Conservation (phyloP, 1,140 invertebrate species). For the Formica exsecta region DNA sequence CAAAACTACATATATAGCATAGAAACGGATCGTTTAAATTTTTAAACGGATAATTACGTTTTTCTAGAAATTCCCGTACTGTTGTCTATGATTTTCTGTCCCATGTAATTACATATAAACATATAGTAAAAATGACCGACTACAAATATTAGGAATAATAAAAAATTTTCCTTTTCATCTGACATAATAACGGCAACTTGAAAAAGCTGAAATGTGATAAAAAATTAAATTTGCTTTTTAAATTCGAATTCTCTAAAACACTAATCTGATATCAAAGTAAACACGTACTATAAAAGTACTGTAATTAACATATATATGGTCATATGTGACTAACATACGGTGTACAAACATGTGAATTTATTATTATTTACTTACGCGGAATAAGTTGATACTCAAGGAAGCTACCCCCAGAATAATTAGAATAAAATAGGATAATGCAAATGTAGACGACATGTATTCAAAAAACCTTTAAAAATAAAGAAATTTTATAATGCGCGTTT, state of each 20-base stretch:
- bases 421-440: not conserved
- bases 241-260: not conserved
- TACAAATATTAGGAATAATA: not conserved
- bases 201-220: constrained; percentile 25
- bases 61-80: constrained; percentile 2
- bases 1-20: not conserved
- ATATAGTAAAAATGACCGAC: constrained; percentile 36
- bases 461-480: constrained; percentile 11
- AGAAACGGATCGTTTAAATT: not conserved
- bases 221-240: not conserved
- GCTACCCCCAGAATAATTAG: constrained; percentile 36
- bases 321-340: not conserved
- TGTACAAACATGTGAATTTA: not conserved
- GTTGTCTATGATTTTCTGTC: constrained; percentile 32
- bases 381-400: constrained; percentile 42
- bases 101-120: constrained; percentile 44
- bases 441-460: constrained; percentile 12
- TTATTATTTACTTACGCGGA: constrained; percentile 38
- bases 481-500: not conserved
- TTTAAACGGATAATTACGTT: not conserved
- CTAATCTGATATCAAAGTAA: not conserved
- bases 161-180: not conserved
- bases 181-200: not conserved
- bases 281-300: not conserved
- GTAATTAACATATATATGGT: not conserved